These are phyloP conservation scores for Epinephelus coioides DNA, from an alignment of 2,797 vertebrate species.

Conservation along the genomic window DNA sequence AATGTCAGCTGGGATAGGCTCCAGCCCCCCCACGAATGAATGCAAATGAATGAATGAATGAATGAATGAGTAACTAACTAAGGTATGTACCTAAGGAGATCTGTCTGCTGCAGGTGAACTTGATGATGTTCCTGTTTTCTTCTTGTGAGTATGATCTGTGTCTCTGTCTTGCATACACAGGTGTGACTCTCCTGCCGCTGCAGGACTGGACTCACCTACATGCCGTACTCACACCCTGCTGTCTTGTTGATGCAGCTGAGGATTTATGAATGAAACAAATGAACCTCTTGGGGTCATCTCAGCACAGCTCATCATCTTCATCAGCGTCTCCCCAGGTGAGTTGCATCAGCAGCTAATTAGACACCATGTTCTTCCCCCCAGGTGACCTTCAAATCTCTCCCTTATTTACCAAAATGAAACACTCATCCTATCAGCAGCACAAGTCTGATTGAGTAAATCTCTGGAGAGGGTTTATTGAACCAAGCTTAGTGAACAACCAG, in stretches of 20 bases:
- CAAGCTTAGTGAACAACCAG: background rate
- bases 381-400: slow-evolving; percentile 37
- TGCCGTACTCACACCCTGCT: background rate
- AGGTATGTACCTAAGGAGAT: too few relatives aligned
- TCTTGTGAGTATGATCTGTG: too few relatives aligned
- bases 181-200: slow-evolving; percentile 1
- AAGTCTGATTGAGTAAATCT: slow-evolving; percentile 3
- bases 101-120: too few relatives aligned
- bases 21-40: too few relatives aligned
- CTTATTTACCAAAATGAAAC: slow-evolving; percentile 45
- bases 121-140: too few relatives aligned
- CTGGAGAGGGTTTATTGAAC: slow-evolving; percentile 1
- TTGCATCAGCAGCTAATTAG: slow-evolving; percentile 72
- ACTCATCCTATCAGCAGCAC: slow-evolving; percentile 14
- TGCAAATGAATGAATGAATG: too few relatives aligned
- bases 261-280: slow-evolving; percentile 33
- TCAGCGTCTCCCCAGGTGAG: slow-evolving; percentile 50
- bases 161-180: too few relatives aligned
- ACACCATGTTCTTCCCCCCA: slow-evolving; percentile 31
- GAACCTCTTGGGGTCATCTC: slow-evolving; percentile 18
- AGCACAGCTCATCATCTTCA: background rate
- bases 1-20: too few relatives aligned
- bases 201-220: background rate
- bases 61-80: too few relatives aligned
- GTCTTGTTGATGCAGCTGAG: background rate